Conservation (phyloP, 2,888 invertebrate genomes). For the Phalera bucephala region DNA sequence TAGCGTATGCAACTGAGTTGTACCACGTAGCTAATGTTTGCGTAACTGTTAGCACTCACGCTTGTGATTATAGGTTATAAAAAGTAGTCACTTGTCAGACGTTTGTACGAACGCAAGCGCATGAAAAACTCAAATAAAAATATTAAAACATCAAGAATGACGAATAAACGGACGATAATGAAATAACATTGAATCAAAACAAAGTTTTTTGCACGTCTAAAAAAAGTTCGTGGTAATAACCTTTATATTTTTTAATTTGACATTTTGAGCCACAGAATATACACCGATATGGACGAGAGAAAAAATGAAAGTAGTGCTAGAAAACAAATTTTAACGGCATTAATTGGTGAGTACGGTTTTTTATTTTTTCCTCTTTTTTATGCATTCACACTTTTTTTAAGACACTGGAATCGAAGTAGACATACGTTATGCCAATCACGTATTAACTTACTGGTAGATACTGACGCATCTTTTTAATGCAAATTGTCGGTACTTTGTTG, state of each 20-base stretch:
- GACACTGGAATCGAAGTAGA: no score
- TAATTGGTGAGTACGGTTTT: conserved; percentile 48
- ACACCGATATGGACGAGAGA: conserved; percentile 44
- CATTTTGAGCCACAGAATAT: conserved; percentile 16
- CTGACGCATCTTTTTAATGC: conserved; percentile 3
- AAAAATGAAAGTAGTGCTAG: conserved; percentile 42
- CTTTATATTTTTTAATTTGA: conserved; percentile 22
- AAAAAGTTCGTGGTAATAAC: conserved; percentile 20
- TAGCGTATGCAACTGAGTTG: conserved; percentile 6
- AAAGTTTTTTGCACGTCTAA: conserved; percentile 6
- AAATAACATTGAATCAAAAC: conserved; percentile 4
- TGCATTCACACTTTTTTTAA: no score
- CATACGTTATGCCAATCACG: conserved; percentile 21
- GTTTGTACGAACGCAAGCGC: conserved; percentile 24
- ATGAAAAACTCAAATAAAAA: no score
- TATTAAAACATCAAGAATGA: no score
- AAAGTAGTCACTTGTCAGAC: conserved; percentile 24
- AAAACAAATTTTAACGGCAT: conserved; percentile 56
- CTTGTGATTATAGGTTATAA: conserved; percentile 33
- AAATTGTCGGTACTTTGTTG: no score
- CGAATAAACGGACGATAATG: conserved; percentile 15
- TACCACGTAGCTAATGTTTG: conserved; percentile 26
- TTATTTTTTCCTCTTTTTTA: conserved; percentile 8
- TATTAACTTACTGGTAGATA: no score
- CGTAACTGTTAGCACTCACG: conserved; percentile 25